A percentile compares a stretch with the other conserved stretches of the same genome.
Evolutionary conservation across 1,140 invertebrate species (phyloP).

Genomic region (Drosophila azteca): DNA sequence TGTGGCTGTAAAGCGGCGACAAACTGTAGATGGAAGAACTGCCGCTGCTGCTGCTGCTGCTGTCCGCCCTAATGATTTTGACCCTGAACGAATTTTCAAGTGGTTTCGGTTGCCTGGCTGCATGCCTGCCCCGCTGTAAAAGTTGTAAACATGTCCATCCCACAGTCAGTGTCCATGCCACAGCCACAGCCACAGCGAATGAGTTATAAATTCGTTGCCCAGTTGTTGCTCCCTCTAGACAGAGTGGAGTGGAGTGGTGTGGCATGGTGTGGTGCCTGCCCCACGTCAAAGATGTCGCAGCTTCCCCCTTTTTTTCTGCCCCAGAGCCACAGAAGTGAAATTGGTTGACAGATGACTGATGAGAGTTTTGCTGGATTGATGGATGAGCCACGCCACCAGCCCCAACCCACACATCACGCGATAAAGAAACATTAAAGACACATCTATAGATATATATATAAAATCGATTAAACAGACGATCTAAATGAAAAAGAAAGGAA

Average conservation of each 20-base stretch:
- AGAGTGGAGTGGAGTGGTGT: too few relatives aligned
- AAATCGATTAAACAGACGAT: too few relatives aligned
- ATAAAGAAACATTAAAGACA: too few relatives aligned
- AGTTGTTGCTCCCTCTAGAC: constrained; percentile 23
- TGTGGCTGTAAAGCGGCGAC: not conserved
- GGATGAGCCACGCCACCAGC: constrained; percentile 2
- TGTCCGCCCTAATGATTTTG: constrained; percentile 64
- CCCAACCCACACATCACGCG: too few relatives aligned
- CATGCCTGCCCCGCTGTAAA: not conserved
- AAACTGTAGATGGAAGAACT: not conserved
- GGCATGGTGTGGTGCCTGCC: not conserved
- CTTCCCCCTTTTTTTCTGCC: not conserved
- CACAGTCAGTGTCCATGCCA: constrained; percentile 9
- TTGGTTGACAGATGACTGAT: constrained; percentile 32
- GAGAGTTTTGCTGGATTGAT: constrained; percentile 9
- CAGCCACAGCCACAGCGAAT: constrained; percentile 23
- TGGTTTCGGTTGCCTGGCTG: constrained; percentile 50
- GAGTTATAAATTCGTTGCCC: constrained; percentile 40
- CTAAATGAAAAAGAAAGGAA: too few relatives aligned
- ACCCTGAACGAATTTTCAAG: constrained; percentile 72
- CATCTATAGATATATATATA: too few relatives aligned
- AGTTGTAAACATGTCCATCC: constrained; percentile 51
- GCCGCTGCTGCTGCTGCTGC: too few relatives aligned
- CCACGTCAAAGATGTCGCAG: not conserved
- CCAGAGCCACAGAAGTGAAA: constrained; percentile 1